Conservation (phyloP, 2,797 vertebrate genomes). For the Mus minutoides region DNA sequence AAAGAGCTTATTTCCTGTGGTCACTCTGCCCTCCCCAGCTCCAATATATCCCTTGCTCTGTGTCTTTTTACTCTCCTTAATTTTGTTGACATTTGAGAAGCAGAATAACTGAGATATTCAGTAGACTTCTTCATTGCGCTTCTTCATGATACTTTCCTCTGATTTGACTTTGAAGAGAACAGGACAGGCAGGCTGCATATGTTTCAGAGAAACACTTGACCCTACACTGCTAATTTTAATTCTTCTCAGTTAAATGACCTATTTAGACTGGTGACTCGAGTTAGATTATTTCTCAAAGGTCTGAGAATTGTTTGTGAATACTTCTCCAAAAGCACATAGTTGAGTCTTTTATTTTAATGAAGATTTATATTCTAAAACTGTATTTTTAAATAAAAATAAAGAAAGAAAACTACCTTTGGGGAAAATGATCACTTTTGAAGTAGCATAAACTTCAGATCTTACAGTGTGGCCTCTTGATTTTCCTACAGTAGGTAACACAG, state of each 20-base stretch:
- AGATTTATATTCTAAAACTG: background rate
- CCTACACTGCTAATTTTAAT: constrained; percentile 77
- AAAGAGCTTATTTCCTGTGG: background rate
- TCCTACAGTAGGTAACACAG: constrained; percentile 20
- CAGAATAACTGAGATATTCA: constrained; percentile 47
- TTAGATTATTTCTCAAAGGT: constrained; percentile 72
- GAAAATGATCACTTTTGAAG: constrained; percentile 44
- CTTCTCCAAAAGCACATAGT: constrained; percentile 15
- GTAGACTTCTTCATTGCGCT: background rate
- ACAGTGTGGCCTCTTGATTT: background rate
- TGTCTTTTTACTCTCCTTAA: constrained; percentile 10
- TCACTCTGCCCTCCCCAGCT: background rate
- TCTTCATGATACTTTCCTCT: constrained; percentile 48
- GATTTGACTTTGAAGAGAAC: constrained; percentile 70
- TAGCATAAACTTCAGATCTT: background rate
- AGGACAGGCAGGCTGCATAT: constrained; percentile 56
- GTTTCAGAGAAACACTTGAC: constrained; percentile 71
- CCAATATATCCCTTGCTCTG: background rate
- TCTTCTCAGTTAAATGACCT: constrained; percentile 79
- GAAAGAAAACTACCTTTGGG: constrained; percentile 11
- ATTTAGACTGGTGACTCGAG: constrained; percentile 73
- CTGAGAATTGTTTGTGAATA: constrained; percentile 62
- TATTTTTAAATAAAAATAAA: background rate
- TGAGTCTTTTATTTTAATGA: constrained; percentile 53
- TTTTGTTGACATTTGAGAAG: constrained; percentile 11